Conservation (phyloP, 2,113 vertebrate species). For the Heteronetta atricapilla region DNA sequence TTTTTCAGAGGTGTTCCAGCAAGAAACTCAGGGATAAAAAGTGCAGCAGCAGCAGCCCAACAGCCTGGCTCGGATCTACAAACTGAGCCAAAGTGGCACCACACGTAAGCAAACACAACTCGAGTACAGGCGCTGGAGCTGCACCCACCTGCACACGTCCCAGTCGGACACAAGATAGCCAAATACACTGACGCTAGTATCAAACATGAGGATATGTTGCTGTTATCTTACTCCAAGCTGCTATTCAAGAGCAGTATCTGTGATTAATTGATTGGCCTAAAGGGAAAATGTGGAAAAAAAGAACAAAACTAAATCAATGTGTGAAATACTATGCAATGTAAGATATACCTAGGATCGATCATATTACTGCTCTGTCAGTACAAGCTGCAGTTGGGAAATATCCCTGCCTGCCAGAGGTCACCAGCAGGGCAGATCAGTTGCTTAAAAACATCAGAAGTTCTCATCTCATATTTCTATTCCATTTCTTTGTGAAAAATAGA, state of each 20-base stretch:
- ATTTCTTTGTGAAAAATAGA: slow-evolving; percentile 20
- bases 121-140: neutral
- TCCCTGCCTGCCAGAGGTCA: slow-evolving; percentile 46
- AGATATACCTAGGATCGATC: slow-evolving; percentile 40
- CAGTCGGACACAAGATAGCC: neutral
- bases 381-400: slow-evolving; percentile 14
- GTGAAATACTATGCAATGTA: slow-evolving; percentile 36
- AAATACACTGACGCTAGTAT: neutral
- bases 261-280: slow-evolving; percentile 63
- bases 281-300: slow-evolving; percentile 49
- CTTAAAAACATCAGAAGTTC: neutral
- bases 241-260: slow-evolving; percentile 13
- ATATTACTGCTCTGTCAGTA: slow-evolving; percentile 23
- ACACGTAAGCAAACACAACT: neutral
- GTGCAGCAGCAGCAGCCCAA: neutral
- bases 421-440: slow-evolving; percentile 24
- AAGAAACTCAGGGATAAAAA: neutral
- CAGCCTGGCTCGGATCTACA: neutral
- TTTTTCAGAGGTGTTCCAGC: neutral
- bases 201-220: neutral
- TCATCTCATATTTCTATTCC: neutral
- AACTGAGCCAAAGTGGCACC: neutral
- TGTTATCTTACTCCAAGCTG: slow-evolving; percentile 32
- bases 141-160: neutral
- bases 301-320: slow-evolving; percentile 56